Conservation (phyloP, 2,113 vertebrate genomes). For the Tinamus guttatus region DNA sequence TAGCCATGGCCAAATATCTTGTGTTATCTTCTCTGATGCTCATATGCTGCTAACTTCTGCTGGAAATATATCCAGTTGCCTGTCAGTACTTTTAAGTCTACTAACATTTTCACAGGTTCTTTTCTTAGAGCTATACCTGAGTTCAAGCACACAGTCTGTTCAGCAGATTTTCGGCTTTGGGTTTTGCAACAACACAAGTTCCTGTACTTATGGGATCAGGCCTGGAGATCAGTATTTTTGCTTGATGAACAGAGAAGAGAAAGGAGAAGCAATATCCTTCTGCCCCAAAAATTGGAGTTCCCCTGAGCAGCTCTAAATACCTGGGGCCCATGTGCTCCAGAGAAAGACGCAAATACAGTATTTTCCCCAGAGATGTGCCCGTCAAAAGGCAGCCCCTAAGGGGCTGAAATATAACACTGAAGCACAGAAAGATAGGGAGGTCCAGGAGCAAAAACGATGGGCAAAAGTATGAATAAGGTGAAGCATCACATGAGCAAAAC, state of each 20-base stretch:
- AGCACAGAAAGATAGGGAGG: neutral
- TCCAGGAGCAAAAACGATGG: neutral
- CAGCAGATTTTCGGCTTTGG: neutral
- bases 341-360: accelerated
- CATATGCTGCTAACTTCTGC: conserved; percentile 27
- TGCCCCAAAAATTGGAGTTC: neutral
- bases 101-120: conserved; percentile 44
- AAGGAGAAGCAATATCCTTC: neutral
- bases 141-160: neutral
- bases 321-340: neutral
- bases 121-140: conserved; percentile 8
- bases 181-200: neutral
- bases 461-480: neutral
- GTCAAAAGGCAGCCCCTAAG: neutral
- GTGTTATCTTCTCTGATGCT: conserved; percentile 10
- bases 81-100: conserved; percentile 12
- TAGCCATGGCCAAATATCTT: conserved; percentile 52
- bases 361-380: neutral
- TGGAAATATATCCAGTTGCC: conserved; percentile 57
- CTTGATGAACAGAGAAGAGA: neutral
- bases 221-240: neutral
- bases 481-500: neutral
- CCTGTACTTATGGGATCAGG: neutral
- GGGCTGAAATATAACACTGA: neutral
- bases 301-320: accelerated